Evolutionary conservation across 2,888 invertebrate species (phyloP).

Genomic region (Hoplodrina ambigua): DNA sequence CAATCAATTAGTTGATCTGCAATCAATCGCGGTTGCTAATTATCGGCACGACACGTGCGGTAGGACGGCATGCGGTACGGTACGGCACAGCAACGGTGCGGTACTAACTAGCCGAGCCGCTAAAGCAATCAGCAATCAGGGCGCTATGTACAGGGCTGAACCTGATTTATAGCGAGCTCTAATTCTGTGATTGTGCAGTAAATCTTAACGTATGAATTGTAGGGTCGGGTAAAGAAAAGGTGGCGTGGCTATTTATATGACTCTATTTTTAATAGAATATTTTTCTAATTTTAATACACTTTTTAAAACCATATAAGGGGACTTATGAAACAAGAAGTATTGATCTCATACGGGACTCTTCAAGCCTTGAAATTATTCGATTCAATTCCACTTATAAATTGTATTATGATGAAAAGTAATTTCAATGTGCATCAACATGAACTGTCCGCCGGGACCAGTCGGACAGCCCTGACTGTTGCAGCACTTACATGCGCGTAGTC

Average conservation of each 20-base stretch:
- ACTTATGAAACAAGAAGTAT: too few relatives aligned
- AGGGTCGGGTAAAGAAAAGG: not conserved
- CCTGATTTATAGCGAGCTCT: conserved; percentile 14
- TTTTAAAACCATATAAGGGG: too few relatives aligned
- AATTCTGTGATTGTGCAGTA: not conserved
- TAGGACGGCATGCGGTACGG: conserved; percentile 31
- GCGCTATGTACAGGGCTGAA: conserved; percentile 44
- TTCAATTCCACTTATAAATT: too few relatives aligned
- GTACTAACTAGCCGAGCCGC: conserved; percentile 69
- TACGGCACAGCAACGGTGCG: conserved; percentile 35
- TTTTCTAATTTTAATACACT: too few relatives aligned
- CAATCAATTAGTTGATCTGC: conserved; percentile 61
- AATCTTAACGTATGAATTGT: not conserved
- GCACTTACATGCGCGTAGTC: conserved; percentile 14
- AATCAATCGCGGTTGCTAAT: conserved; percentile 63
- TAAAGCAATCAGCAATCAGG: conserved; percentile 79
- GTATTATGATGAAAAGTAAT: too few relatives aligned
- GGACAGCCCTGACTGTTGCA: too few relatives aligned
- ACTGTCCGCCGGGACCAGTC: too few relatives aligned
- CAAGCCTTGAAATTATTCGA: too few relatives aligned
- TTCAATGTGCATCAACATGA: too few relatives aligned
- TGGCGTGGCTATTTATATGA: not conserved
- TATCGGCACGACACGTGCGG: conserved; percentile 46
- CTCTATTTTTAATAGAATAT: too few relatives aligned
- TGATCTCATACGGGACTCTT: too few relatives aligned